These are phyloP conservation scores for Spilogale gracilis DNA, from an alignment of 2,113 vertebrate species.

Conservation along the genomic window DNA sequence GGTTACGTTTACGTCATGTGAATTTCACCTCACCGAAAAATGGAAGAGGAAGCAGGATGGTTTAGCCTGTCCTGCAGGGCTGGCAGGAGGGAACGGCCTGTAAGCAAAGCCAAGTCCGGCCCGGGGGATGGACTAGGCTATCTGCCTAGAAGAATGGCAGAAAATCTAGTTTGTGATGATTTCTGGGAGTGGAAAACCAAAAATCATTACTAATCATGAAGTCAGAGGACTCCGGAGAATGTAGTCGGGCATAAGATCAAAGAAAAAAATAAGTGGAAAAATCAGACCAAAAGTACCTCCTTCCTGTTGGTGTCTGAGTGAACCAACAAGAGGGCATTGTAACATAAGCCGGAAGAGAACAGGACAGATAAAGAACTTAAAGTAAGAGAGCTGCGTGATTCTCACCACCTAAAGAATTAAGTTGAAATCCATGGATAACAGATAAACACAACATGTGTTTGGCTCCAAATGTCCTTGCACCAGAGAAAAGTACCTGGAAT, in stretches of 20 bases:
- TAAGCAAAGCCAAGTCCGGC: neutral
- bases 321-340: neutral
- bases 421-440: neutral
- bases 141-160: neutral
- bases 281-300: neutral
- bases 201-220: constrained; percentile 48
- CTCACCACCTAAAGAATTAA: neutral
- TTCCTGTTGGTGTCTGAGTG: neutral
- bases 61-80: neutral
- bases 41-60: neutral
- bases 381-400: neutral
- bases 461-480: neutral
- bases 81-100: neutral
- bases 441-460: neutral
- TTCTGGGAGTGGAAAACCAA: constrained; percentile 38
- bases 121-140: neutral
- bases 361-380: neutral
- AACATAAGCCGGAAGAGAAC: neutral
- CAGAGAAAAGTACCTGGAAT: neutral
- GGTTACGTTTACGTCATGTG: neutral
- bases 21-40: neutral
- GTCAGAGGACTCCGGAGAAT: constrained; percentile 19
- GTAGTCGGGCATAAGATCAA: neutral
- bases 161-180: constrained; percentile 1
- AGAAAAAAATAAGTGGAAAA: constrained; percentile 12